A percentile compares a stretch with the other conserved stretches of the same genome.
Conservation (phyloP, 2,888 invertebrate species). For the Linnaemya vulpina region DNA sequence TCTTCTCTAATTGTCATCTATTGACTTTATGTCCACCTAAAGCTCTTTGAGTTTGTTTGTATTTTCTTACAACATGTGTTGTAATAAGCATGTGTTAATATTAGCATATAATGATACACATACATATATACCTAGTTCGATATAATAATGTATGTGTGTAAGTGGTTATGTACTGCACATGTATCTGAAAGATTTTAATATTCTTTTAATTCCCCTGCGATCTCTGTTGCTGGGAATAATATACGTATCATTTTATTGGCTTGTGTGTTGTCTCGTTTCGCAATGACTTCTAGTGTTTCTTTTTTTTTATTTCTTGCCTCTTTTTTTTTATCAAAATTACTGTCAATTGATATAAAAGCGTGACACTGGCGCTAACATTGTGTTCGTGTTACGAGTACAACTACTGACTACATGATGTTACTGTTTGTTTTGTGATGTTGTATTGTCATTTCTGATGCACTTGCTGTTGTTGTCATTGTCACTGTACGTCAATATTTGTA, state of each 20-base stretch:
- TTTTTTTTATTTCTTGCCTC: constrained; percentile 4
- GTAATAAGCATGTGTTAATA: not conserved
- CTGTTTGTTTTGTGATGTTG: constrained; percentile 57
- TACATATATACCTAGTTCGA: too few species aligned
- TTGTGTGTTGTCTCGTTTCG: constrained; percentile 34
- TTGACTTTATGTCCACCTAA: not conserved
- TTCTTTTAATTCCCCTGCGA: constrained; percentile 4
- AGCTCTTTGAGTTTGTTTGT: constrained; percentile 43
- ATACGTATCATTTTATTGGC: constrained; percentile 30
- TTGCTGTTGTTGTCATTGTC: constrained; percentile 48
- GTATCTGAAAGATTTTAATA: not conserved
- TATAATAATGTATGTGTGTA: too few species aligned
- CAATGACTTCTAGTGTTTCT: constrained; percentile 28
- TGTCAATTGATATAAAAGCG: constrained; percentile 68
- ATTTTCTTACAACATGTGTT: too few species aligned
- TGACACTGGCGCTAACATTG: constrained; percentile 71
- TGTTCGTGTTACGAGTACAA: constrained; percentile 65
- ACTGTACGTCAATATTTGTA: constrained; percentile 41
- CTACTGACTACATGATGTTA: constrained; percentile 60
- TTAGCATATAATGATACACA: not conserved
- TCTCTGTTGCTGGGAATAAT: constrained; percentile 32
- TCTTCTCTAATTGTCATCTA: not conserved
- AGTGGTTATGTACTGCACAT: too few species aligned
- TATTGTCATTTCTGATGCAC: constrained; percentile 25
- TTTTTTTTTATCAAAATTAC: constrained; percentile 60